Evolutionary conservation across 2,113 vertebrate genomes (phyloP).

Genomic region (Nipponia nippon): DNA sequence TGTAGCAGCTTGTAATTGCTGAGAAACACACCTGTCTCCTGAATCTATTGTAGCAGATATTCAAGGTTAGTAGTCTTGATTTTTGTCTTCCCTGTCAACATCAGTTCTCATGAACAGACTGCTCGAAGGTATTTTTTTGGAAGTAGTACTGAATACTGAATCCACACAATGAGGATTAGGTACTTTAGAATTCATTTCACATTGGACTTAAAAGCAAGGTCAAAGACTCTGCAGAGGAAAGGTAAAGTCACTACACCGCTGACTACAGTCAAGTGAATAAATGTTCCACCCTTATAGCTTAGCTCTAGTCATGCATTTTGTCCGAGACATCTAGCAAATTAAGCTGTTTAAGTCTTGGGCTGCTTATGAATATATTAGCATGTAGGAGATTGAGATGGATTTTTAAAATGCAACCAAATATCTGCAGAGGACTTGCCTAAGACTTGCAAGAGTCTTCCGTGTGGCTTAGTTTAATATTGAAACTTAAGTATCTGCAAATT

Average conservation of each 20-base stretch:
- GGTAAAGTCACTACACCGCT: slow-evolving; percentile 4
- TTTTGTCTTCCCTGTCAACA: slow-evolving; percentile 12
- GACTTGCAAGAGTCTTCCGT: not conserved
- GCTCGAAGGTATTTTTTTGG: not conserved
- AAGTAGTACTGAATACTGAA: not conserved
- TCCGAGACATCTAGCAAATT: not conserved
- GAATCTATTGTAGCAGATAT: not conserved
- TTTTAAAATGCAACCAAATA: not conserved
- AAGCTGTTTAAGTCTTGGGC: not conserved
- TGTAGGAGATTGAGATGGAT: not conserved
- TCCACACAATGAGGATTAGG: not conserved
- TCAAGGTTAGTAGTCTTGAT: not conserved
- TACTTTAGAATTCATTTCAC: slow-evolving; percentile 42
- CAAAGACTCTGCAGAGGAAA: slow-evolving; percentile 52
- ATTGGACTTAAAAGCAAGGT: slow-evolving; percentile 55
- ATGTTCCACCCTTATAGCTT: not conserved
- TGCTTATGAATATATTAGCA: not conserved
- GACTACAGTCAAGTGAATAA: not conserved
- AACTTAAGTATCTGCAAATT: not conserved
- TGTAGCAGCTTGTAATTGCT: not conserved
- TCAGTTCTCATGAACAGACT: not conserved
- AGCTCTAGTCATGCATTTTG: not conserved
- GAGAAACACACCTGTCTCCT: not conserved
- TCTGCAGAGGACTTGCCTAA: not conserved
- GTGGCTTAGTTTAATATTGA: not conserved